Evolutionary conservation across 1,140 invertebrate genomes (phyloP).

Genomic region (Rhizoglyphus robini): DNA sequence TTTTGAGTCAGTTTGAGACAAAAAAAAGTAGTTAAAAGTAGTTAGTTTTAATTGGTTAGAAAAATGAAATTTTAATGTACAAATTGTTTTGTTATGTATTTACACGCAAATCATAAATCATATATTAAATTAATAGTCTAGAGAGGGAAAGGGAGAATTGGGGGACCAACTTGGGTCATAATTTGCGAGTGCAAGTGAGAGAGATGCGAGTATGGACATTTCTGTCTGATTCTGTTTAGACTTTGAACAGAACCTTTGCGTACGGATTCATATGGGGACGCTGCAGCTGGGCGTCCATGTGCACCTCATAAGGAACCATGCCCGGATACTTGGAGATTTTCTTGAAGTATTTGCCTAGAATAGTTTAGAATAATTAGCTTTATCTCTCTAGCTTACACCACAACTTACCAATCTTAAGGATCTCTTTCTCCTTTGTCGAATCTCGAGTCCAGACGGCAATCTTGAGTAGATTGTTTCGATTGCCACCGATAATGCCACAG

Average conservation of each 20-base stretch:
- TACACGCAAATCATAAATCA: no score
- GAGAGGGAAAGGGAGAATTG: no score
- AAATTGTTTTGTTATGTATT: no score
- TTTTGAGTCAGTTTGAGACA: not conserved
- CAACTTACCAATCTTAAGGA: slow-evolving; percentile 17
- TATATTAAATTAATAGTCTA: no score
- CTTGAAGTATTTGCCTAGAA: not conserved
- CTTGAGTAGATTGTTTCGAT: slow-evolving; percentile 6
- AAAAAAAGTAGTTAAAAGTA: no score
- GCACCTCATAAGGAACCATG: not conserved
- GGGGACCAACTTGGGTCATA: no score
- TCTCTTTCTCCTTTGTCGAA: not conserved
- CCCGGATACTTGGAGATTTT: not conserved
- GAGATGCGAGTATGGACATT: no score
- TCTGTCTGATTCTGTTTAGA: not conserved
- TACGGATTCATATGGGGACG: not conserved
- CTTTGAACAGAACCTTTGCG: not conserved
- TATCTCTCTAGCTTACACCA: no score
- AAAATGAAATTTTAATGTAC: no score
- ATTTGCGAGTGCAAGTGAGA: no score
- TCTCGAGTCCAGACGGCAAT: slow-evolving; percentile 22
- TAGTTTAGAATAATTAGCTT: no score
- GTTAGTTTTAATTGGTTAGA: no score
- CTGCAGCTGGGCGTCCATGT: not conserved
- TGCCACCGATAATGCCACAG: slow-evolving; percentile 21